Percentiles rank a stretch among this genome's conserved stretches.
These are phyloP conservation scores for Propsilocerus akamusi DNA, from an alignment of 1,140 invertebrate species.

Conservation along the genomic window DNA sequence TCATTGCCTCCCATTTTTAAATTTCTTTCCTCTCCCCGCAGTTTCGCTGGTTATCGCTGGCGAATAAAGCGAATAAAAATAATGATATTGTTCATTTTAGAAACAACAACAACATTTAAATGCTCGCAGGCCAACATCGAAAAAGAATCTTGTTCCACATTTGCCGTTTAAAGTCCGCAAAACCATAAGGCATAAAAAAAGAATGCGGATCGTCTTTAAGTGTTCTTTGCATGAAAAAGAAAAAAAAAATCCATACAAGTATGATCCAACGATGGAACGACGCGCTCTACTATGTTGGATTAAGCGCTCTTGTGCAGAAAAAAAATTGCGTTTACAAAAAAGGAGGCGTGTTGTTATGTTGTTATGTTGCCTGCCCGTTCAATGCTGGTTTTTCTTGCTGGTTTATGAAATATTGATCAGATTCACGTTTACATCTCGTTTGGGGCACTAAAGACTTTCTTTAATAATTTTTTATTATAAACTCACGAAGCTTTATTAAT, in stretches of 20 bases:
- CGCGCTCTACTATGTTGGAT: too few species aligned
- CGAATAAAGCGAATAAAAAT: too few species aligned
- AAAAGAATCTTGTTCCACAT: neutral
- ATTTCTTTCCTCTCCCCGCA: too few species aligned
- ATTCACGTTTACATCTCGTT: neutral
- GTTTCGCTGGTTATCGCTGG: too few species aligned
- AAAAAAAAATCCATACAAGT: neutral
- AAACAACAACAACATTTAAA: too few species aligned
- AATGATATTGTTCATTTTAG: too few species aligned
- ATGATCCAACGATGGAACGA: too few species aligned
- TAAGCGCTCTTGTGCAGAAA: neutral
- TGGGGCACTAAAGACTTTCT: neutral
- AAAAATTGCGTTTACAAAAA: constrained; percentile 1
- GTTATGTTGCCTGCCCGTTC: neutral
- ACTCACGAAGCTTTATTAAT: neutral
- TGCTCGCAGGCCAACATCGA: too few species aligned
- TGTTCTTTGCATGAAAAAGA: neutral
- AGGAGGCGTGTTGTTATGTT: neutral
- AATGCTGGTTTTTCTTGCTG: neutral
- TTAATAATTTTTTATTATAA: neutral
- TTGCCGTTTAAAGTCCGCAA: neutral
- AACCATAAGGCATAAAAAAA: neutral
- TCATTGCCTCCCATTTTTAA: neutral
- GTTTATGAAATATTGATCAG: constrained; percentile 2
- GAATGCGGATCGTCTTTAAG: neutral